Conservation (phyloP, 2,888 invertebrate species). For the Acanthosepion lycidas region DNA sequence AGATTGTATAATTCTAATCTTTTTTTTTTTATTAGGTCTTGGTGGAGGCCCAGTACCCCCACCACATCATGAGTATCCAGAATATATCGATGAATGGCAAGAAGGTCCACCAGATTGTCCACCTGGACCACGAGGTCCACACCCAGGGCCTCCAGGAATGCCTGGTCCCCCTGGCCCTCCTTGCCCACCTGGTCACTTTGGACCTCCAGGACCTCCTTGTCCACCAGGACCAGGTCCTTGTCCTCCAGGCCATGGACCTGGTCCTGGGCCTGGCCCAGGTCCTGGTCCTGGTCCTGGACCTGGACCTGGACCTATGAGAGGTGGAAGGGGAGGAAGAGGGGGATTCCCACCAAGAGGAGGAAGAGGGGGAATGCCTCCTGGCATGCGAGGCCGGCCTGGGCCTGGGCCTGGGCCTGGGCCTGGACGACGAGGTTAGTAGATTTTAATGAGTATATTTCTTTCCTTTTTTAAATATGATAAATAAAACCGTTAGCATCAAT, state of each 20-base stretch:
- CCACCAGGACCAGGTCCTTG: conserved; percentile 45
- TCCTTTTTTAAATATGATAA: too few species aligned
- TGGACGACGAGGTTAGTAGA: conserved; percentile 49
- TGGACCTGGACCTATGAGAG: conserved; percentile 55
- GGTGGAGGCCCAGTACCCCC: neutral
- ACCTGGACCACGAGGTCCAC: conserved; percentile 13
- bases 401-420: conserved; percentile 45
- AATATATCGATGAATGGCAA: conserved; percentile 40
- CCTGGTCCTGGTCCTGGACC: conserved; percentile 52
- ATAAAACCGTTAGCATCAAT: too few species aligned
- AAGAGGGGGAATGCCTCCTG: conserved; percentile 25
- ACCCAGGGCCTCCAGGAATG: conserved; percentile 35
- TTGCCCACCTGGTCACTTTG: neutral
- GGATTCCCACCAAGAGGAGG: conserved; percentile 39
- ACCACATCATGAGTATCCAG: conserved; percentile 38
- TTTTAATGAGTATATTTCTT: too few species aligned
- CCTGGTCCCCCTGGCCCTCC: conserved; percentile 34
- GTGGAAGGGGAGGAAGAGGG: conserved; percentile 50
- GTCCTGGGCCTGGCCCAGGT: conserved; percentile 47
- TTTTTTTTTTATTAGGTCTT: conserved; percentile 12
- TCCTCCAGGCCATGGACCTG: conserved; percentile 48
- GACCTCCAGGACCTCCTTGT: conserved; percentile 49
- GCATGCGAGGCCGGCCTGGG: conserved; percentile 51
- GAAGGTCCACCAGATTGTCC: conserved; percentile 41
- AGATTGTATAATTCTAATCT: neutral